Evolutionary conservation across 1,140 invertebrate genomes (phyloP), one percentile per base, ranked within the genome.

Genomic region (Wasmannia auropunctata): DNA sequence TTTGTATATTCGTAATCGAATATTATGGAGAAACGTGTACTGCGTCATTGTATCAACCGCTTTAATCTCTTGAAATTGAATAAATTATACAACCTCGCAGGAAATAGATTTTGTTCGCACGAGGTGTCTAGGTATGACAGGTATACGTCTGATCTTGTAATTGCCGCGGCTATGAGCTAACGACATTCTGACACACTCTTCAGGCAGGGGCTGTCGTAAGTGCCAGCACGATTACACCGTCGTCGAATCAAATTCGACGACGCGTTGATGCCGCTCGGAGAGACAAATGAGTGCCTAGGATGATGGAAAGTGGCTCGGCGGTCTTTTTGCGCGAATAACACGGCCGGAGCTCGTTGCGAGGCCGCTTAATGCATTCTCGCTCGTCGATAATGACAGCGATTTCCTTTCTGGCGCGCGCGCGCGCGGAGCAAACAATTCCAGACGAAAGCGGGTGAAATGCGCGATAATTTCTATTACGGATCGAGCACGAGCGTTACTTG

Each of bases 161-260:
- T 86, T 85, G 84, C 43, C 63, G 22, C 49, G 40, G 11, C 54
- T 75, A 25, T n/a, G 75, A 74, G 51, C 86, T 79, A 88, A 80
- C 76, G 86, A 86, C 75, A 86, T 72, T 87, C 31, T 85, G 80
- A 87, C 86, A 40, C 28, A 79, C 62, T 77, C 60, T 76, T 31
- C 22, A 16, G 19, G 28, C 16, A 67, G 14, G 16, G 56, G 37
- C 19, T 56, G 76, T 43, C n/a, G 25, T 76, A 74, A 72, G 62
- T 69, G 51, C 43, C 51, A 31, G 51, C 69, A 11, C 67, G 87
- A 83, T 86, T 86, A 88, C 34, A 60, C n/a, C 40, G 85, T 86
- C 19, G 60, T 86, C 22, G 60, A 60, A 43, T 63, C 14, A 65
- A 77, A 87, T 72, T 77, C 77, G 70, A 77, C n/a, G 58, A 77